Evolutionary conservation across 2,797 vertebrate genomes (phyloP), one percentile per base, ranked within the genome.

Genomic region (Chelon labrosus): DNA sequence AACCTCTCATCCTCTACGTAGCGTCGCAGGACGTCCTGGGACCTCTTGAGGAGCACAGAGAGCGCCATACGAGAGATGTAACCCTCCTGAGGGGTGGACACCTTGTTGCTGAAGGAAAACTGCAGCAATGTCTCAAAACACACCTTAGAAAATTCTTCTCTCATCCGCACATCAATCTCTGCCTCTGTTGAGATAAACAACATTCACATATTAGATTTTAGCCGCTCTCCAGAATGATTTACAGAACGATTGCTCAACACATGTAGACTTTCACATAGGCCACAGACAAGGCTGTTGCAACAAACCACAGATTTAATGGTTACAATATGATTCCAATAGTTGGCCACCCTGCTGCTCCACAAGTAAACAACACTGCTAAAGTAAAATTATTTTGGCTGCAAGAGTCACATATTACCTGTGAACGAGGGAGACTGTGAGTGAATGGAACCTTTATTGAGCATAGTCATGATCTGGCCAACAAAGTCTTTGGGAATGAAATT

Each of bases 401-500:
- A 50, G 42, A 66, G 37, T 39, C 27, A 4, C 5, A 35, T 35
- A 46, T 76, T 94, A 99, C 98, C 98, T 95, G 97, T 99, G 90
- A 99, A 99, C 0, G 98, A 99, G 44, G 98, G 96, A 1, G 98
- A 97, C 89, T 99, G 98, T 9, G 98, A 99, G 91, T 99, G 98
- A 91, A 99, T 99, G 50, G 98, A 99, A 27, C 98, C 98, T 93
- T 96, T 97, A 88, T 99, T 99, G 65, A 99, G 96, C 98, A 99
- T 99, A n/a, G 96, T 93, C 98, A 99, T 99, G 86, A 99, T 98
- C 77, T 98, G 97, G 65, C 96, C 96, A 65, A 99, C 98, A 92
- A 99, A 99, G 84, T 99, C 98, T 95, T 98, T 99, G 85, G 98
- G 98, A 93, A 99, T 99, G 92, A 99, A 99, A 92, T 98, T 99